Evolutionary conservation across 2,113 vertebrate species (phyloP).

Genomic region (Castor canadensis): DNA sequence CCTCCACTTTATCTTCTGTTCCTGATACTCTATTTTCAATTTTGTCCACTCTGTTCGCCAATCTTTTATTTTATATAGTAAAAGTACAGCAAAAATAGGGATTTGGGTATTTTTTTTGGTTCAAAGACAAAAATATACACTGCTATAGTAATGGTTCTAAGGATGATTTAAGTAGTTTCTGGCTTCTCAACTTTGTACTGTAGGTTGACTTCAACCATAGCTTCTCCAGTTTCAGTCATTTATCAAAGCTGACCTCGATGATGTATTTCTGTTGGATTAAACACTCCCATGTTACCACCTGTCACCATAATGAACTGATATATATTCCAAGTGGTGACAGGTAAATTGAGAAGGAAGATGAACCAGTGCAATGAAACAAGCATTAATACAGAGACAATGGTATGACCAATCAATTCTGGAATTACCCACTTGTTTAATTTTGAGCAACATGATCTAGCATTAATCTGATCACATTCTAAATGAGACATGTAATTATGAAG

Average conservation of each 20-base stretch:
- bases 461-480: slow-evolving; percentile 99
- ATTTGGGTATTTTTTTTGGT: slow-evolving; percentile 77
- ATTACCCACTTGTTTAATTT: slow-evolving; percentile 99
- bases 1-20: no score
- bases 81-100: slow-evolving; percentile 91
- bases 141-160: slow-evolving; percentile 80
- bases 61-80: slow-evolving; percentile 90
- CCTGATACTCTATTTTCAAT: no score
- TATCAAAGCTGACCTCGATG: slow-evolving; percentile 97
- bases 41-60: no score
- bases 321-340: slow-evolving; percentile 95
- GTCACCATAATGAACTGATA: no score
- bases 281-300: no score
- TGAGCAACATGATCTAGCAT: slow-evolving; percentile 97
- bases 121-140: slow-evolving; percentile 88
- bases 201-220: slow-evolving; percentile 64
- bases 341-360: slow-evolving; percentile 96
- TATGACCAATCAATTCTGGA: slow-evolving; percentile 93
- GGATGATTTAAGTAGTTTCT: slow-evolving; percentile 63
- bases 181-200: slow-evolving; percentile 80
- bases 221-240: slow-evolving; percentile 91
- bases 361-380: slow-evolving; percentile 98
- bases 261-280: no score
- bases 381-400: slow-evolving; percentile 94
- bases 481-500: slow-evolving; percentile 98